These are phyloP conservation scores for Linyphia triangularis DNA, from an alignment of 2,888 invertebrate genomes.

Conservation along the genomic window DNA sequence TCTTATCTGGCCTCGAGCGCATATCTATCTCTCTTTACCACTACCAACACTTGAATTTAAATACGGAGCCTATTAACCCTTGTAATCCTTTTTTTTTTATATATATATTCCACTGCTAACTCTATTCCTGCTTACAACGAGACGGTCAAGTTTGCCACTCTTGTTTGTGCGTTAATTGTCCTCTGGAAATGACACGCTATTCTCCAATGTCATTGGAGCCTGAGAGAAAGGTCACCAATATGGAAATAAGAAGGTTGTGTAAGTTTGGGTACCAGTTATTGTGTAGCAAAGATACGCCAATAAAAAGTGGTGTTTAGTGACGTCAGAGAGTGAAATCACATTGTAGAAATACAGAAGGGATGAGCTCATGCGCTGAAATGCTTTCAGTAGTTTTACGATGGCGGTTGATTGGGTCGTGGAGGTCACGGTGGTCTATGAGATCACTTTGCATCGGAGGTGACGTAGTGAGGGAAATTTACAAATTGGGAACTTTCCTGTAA, in stretches of 20 bases:
- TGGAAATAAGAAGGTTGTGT: constrained; percentile 35
- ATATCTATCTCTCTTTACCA: not conserved
- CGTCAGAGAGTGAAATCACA: constrained; percentile 52
- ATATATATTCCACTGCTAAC: not conserved
- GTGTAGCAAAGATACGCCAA: constrained; percentile 46
- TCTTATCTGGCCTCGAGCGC: not conserved
- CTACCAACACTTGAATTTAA: not conserved
- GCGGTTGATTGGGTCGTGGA: constrained; percentile 7
- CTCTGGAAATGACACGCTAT: constrained; percentile 12
- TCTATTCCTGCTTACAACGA: not conserved
- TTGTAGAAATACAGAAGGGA: constrained; percentile 19
- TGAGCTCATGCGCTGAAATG: constrained; percentile 40
- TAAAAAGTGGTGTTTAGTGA: constrained; percentile 58
- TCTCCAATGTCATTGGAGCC: too few relatives aligned
- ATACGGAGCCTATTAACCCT: not conserved
- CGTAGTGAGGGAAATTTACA: not conserved
- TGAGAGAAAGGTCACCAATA: constrained; percentile 21
- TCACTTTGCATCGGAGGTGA: constrained; percentile 4
- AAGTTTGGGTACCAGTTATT: constrained; percentile 47
- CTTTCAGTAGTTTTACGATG: constrained; percentile 7
- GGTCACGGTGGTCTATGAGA: not conserved
- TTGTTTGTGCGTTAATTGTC: constrained; percentile 12
- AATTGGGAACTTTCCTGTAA: not conserved
- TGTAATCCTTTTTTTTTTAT: not conserved
- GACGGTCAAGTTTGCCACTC: constrained; percentile 1